Percentiles rank a stretch among this genome's conserved stretches.
These are phyloP conservation scores for Caenorhabditis tropicalis DNA, from an alignment of 1,140 invertebrate genomes.

Conservation along the genomic window DNA sequence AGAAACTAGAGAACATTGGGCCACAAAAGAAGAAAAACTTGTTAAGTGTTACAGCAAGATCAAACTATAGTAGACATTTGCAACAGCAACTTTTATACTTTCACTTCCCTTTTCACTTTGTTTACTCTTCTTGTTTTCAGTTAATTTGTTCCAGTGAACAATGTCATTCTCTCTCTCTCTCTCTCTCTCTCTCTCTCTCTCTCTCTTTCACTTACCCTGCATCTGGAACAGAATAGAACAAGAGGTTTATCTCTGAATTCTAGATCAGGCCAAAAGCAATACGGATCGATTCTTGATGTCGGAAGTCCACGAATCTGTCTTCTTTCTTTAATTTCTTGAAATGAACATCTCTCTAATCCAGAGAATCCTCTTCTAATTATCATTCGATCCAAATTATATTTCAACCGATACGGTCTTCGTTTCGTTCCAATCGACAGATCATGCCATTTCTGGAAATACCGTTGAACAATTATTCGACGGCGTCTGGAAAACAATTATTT, in stretches of 20 bases:
- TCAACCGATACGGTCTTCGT: background rate
- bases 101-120: background rate
- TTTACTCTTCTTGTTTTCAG: background rate
- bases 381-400: slow-evolving; percentile 31
- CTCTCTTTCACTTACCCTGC: slow-evolving; percentile 57
- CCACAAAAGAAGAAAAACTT: background rate
- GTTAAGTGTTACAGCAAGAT: slow-evolving; percentile 13
- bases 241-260: slow-evolving; percentile 60
- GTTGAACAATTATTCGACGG: slow-evolving; percentile 53
- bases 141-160: background rate
- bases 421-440: slow-evolving; percentile 6
- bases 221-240: slow-evolving; percentile 64
- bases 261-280: slow-evolving; percentile 59
- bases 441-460: slow-evolving; percentile 59
- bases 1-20: background rate
- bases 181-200: too few relatives aligned
- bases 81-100: background rate
- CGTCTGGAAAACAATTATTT: too few relatives aligned
- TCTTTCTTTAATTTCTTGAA: slow-evolving; percentile 35
- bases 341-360: slow-evolving; percentile 23
- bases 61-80: background rate
- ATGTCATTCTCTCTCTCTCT: too few relatives aligned
- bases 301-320: background rate
- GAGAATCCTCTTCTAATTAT: slow-evolving; percentile 49
- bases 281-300: background rate